Base-by-base conservation (phyloP, 2,888 invertebrate genomes). In the Pandemis corylana region DNA sequence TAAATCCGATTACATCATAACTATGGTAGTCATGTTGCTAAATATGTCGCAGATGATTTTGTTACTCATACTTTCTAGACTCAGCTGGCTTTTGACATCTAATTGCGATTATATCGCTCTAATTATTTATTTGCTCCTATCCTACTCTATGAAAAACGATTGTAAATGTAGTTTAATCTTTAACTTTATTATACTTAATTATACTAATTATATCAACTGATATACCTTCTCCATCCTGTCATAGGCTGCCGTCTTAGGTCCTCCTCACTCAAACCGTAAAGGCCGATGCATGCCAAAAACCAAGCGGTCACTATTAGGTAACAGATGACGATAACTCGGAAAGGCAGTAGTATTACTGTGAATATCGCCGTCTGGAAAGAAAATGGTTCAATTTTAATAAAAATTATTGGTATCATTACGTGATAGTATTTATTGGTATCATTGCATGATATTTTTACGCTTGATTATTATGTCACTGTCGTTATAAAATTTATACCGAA, bases 141-240 rank as follows among this genome's bases (percentile, higher is more conserved):
- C n/a, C 51, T 51, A 51, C 49, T 12, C 44, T 44, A 4, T 10
- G 20, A 20, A 12, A 49, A 49, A 49, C 6, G 13, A 13, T 51
- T 51, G 5, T 2, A 12, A n/a, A 51, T 5, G 13, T 51, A n/a
- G 13, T n/a, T 28, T 3, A 10, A 28, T 59, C 28, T 2, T 56
- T 56, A 5, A 59, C 10, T 12, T 59, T 7, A 13, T 10, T 41
- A 62, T 28, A 51, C 12, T 15, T 20, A 6, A 13, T 13, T 64
- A 15, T 20, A 20, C 20, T 20, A 20, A 20, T 20, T 20, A 20
- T 20, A 12, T 13, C 56, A 20, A 51, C n/a, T 59, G 62, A 76
- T 94, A 94, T 95, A 98, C 98, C 97, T 97, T 92, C 99, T 96
- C 99, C 99, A 99, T 82, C 98, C 98, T 12, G 96, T 95, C 83